phyloP scores from a whole-genome alignment of 1,140 invertebrate genomes.

The Panagrolaimus sp. region DNA sequence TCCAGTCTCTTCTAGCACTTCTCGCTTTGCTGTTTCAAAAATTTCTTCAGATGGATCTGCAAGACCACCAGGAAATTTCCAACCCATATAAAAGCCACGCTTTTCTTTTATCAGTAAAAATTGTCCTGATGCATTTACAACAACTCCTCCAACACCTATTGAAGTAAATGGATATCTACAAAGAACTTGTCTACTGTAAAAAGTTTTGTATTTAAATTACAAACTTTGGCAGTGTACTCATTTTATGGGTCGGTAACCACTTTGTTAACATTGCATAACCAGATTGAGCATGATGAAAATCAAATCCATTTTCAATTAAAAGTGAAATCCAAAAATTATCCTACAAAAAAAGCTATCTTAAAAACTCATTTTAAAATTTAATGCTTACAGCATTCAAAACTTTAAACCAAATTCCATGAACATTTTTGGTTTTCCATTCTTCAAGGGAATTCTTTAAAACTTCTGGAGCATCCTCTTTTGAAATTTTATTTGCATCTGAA shows the following conservation, averaged over 20 bases:
- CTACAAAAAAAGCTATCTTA: slow-evolving; percentile 65
- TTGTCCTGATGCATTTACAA: slow-evolving; percentile 71
- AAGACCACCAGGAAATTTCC: slow-evolving; percentile 86
- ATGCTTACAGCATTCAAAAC: slow-evolving; percentile 41
- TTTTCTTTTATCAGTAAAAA: slow-evolving; percentile 59
- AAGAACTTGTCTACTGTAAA: too few relatives aligned
- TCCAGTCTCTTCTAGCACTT: slow-evolving; percentile 83
- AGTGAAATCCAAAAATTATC: slow-evolving; percentile 72
- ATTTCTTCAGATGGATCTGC: slow-evolving; percentile 70
- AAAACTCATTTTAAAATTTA: slow-evolving; percentile 36
- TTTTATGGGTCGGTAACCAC: slow-evolving; percentile 69
- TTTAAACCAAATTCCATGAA: slow-evolving; percentile 76
- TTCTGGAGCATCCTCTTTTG: slow-evolving; percentile 17
- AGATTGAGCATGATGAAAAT: slow-evolving; percentile 76
- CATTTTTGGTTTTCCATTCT: slow-evolving; percentile 67
- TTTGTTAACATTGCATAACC: slow-evolving; percentile 73
- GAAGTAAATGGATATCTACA: slow-evolving; percentile 25
- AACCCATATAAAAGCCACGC: slow-evolving; percentile 58
- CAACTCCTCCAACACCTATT: slow-evolving; percentile 72
- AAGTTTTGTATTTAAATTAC: too few relatives aligned
- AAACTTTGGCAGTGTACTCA: slow-evolving; percentile 19
- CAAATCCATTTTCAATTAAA: slow-evolving; percentile 72
- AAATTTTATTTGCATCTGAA: neutral
- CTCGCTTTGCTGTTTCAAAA: slow-evolving; percentile 70
- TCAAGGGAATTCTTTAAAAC: slow-evolving; percentile 63